Percentiles rank a stretch among this genome's conserved stretches.
Evolutionary conservation across 2,888 invertebrate species (phyloP).

Genomic region (Ormyrus thymus): DNA sequence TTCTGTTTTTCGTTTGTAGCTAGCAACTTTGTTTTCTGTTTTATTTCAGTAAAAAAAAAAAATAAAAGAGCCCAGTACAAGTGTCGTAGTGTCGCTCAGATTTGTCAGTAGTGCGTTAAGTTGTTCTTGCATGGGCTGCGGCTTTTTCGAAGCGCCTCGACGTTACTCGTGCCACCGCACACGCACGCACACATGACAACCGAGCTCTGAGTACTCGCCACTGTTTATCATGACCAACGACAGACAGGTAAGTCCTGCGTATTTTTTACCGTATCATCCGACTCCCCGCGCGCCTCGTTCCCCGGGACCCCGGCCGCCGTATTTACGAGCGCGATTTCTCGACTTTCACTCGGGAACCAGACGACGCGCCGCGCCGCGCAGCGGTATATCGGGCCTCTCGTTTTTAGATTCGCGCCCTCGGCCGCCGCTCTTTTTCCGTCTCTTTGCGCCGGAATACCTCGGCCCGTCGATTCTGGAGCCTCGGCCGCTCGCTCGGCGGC

Average conservation of each 20-base stretch:
- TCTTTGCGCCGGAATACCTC: slow-evolving; percentile 11
- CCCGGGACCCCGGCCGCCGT: neutral
- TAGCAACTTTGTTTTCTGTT: slow-evolving; percentile 43
- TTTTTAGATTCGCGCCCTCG: neutral
- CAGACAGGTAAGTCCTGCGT: slow-evolving; percentile 69
- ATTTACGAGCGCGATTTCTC: slow-evolving; percentile 46
- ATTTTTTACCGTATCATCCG: neutral
- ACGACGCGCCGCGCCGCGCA: neutral
- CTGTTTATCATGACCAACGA: slow-evolving; percentile 71
- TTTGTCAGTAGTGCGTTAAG: slow-evolving; percentile 56
- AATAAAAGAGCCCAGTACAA: neutral
- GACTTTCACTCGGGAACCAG: slow-evolving; percentile 42
- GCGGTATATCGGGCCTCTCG: neutral
- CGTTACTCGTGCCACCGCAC: slow-evolving; percentile 39
- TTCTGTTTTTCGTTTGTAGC: slow-evolving; percentile 18
- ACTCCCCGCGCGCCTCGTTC: too few species aligned
- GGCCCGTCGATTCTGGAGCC: neutral
- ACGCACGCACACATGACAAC: slow-evolving; percentile 55
- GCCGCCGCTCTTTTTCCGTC: neutral
- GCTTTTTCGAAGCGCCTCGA: slow-evolving; percentile 54
- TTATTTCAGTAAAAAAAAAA: slow-evolving; percentile 41
- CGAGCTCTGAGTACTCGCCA: slow-evolving; percentile 56
- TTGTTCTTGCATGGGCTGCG: slow-evolving; percentile 63
- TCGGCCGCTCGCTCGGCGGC: neutral
- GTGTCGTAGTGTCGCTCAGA: slow-evolving; percentile 22